Conservation (phyloP, 1,140 invertebrate species). For the Philopotamus ludificatus region DNA sequence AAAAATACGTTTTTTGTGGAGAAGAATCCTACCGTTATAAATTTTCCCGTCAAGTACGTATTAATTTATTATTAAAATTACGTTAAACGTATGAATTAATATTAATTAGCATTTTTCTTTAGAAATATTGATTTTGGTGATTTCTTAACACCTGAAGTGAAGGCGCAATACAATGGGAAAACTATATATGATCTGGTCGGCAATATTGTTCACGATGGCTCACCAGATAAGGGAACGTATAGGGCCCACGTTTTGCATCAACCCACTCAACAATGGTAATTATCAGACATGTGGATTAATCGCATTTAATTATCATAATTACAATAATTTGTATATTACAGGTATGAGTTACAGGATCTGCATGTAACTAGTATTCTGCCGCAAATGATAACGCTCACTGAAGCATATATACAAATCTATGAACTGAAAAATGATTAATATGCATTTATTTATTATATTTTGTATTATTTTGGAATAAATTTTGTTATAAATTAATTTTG, state of each 20-base stretch:
- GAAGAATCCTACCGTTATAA: conserved; percentile 99
- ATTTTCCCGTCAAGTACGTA: conserved; percentile 98
- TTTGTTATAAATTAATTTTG: too few species aligned
- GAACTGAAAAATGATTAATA: too few species aligned
- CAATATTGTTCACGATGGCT: conserved; percentile 98
- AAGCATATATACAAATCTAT: conserved; percentile 95
- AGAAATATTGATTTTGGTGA: conserved; percentile 98
- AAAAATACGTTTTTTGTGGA: conserved; percentile 99
- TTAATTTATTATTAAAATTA: conserved; percentile 16
- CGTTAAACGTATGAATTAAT: conserved; percentile 1
- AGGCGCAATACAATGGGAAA: conserved; percentile 74
- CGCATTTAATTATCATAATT: conserved; percentile 14
- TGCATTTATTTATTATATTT: too few species aligned
- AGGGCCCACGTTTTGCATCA: conserved; percentile 95
- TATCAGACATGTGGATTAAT: conserved; percentile 23
- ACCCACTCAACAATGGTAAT: conserved; percentile 79
- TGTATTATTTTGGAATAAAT: too few species aligned
- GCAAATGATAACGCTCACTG: conserved; percentile 99
- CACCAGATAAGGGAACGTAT: conserved; percentile 91
- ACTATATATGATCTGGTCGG: conserved; percentile 93
- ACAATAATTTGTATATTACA: conserved; percentile 50
- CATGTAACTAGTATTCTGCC: conserved; percentile 97
- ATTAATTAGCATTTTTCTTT: conserved; percentile 45
- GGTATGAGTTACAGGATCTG: conserved; percentile 96
- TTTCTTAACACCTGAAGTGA: conserved; percentile 82